phyloP scores from a whole-genome alignment of 2,888 invertebrate species.

The Apamea monoglypha region DNA sequence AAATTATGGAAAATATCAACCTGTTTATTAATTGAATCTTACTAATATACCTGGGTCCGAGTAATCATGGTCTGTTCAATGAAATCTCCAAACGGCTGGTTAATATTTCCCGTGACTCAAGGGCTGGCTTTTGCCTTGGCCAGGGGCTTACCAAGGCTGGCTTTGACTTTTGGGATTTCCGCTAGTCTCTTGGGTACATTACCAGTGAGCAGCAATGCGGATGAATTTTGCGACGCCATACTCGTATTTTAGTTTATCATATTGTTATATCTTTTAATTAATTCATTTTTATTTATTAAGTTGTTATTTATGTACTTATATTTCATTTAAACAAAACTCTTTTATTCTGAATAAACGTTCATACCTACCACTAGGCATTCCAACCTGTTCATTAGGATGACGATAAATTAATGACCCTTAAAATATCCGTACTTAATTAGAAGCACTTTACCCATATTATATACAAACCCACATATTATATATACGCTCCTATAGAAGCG shows the following conservation, averaged over 20 bases:
- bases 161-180: not conserved
- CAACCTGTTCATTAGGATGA: constrained; percentile 1
- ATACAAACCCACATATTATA: not conserved
- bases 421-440: constrained; percentile 22
- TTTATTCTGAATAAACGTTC: too few species aligned
- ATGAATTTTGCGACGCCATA: not conserved
- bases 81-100: not conserved
- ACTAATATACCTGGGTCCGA: not conserved
- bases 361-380: not conserved
- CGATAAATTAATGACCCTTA: constrained; percentile 26
- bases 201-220: not conserved
- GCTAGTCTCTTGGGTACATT: not conserved
- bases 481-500: constrained; percentile 12
- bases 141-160: not conserved
- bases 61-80: not conserved
- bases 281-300: not conserved
- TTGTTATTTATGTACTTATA: not conserved
- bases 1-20: too few species aligned
- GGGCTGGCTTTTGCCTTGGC: not conserved
- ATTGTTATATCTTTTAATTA: too few species aligned
- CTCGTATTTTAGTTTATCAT: not conserved
- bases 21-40: not conserved
- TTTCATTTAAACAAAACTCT: too few species aligned
- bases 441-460: constrained; percentile 18
- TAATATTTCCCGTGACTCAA: not conserved